Evolutionary conservation across 2,888 invertebrate genomes (phyloP).

Genomic region (Brachypterus glaber): DNA sequence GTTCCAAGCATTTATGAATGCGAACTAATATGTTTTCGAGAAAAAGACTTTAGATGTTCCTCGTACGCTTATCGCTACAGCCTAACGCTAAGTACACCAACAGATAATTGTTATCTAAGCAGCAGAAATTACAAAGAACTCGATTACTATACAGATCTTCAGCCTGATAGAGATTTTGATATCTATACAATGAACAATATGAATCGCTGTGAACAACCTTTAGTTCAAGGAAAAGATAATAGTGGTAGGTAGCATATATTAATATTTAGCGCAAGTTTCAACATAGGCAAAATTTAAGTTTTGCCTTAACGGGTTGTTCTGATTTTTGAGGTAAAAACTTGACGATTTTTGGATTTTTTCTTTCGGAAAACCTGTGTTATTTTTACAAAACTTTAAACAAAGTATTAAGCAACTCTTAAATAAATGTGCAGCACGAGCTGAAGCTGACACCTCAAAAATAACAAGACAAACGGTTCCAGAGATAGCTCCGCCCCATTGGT

Average conservation of each 20-base stretch:
- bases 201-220: slow-evolving; percentile 41
- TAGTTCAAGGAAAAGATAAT: slow-evolving; percentile 37
- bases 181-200: slow-evolving; percentile 64
- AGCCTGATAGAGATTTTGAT: slow-evolving; percentile 67
- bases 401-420: no score
- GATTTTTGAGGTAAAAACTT: no score
- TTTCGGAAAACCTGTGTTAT: no score
- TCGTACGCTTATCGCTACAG: slow-evolving; percentile 66
- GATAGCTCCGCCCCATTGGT: no score
- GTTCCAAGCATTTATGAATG: slow-evolving; percentile 66
- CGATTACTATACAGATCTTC: slow-evolving; percentile 63
- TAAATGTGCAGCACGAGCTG: no score
- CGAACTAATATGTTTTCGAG: slow-evolving; percentile 62
- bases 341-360: no score
- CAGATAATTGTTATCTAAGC: slow-evolving; percentile 71
- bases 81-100: slow-evolving; percentile 42
- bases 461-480: no score
- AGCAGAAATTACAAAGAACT: slow-evolving; percentile 59
- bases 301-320: no score
- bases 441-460: no score
- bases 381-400: no score
- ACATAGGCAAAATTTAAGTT: background rate
- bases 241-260: slow-evolving; percentile 35
- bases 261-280: background rate
- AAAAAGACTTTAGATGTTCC: slow-evolving; percentile 61